Base-by-base conservation (phyloP, 2,888 invertebrate genomes). In the Arenicola marina region DNA sequence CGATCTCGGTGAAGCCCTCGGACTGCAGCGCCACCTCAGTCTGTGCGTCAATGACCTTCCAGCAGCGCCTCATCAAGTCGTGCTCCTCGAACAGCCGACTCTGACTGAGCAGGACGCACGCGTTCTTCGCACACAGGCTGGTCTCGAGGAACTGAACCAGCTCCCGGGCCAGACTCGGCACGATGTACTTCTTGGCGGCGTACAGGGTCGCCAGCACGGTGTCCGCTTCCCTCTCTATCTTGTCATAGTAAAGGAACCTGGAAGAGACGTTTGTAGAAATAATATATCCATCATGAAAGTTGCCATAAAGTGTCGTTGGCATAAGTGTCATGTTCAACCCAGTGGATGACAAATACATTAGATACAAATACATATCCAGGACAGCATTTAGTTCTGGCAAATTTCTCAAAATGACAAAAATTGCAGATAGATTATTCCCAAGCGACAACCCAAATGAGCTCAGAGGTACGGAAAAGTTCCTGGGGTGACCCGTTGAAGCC, bases 171-270 rank as follows among this genome's bases (percentile, higher is more conserved):
- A 97, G 86, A 85, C 94, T 92, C 58, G 95, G 95, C 61, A 96
- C 93, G 78, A 96, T 92, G 84, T 96, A 97, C 84, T 96, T 96
- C 85, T 96, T 96, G 62, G 96, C 95, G 65, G 92, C 95, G 84
- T 96, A 95, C 48, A 96, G 86, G 18, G 95, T 95, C 68, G 95
- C 92, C 75, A 96, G 85, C 61, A 96, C 95, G 70, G 92, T 95
- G 84, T 96, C 96, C 54, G 95, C 93, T 86, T 95, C 94, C 76
- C 95, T 85, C 80, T 93, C 92, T 73, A 96, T 93, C 87, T 95
- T 95, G 87, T 97, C 96, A 86, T 93, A 94, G 86, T 97, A 96
- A 80, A 97, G 89, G 85, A 95, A 97, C 85, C 96, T 96, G 85
- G 51, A 87, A 87, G 75, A 71, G 68, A 66, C 68, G 56, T n/a